These are phyloP conservation scores for Trisateles emortualis DNA, from an alignment of 2,888 invertebrate genomes.

Conservation along the genomic window DNA sequence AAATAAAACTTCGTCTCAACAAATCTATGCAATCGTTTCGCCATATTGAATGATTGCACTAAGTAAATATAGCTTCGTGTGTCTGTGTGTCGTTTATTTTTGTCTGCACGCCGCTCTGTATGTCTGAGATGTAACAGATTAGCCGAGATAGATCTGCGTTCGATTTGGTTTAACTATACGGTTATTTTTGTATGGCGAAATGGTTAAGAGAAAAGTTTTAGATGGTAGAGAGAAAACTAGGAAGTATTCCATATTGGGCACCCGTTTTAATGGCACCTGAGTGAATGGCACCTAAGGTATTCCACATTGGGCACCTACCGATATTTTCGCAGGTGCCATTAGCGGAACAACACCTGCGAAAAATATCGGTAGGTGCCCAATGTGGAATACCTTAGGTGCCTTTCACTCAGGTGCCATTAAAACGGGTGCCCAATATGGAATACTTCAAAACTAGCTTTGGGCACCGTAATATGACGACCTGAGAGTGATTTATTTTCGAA, in stretches of 20 bases:
- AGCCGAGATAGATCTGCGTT: conserved; percentile 33
- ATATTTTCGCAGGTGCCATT: too few species aligned
- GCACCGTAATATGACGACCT: too few species aligned
- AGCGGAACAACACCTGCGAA: too few species aligned
- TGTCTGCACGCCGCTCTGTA: conserved; percentile 44
- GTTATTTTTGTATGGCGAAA: conserved; percentile 26
- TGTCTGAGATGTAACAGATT: conserved; percentile 45
- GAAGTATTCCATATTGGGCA: too few species aligned
- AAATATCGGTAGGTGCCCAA: too few species aligned
- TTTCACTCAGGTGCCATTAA: too few species aligned
- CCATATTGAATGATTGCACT: conserved; percentile 37
- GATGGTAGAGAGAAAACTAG: neutral
- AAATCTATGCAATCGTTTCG: conserved; percentile 36
- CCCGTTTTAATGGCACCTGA: too few species aligned
- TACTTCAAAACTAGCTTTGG: neutral
- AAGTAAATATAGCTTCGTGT: conserved; percentile 44
- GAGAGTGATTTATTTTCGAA: too few species aligned
- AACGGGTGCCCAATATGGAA: too few species aligned
- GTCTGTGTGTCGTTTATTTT: conserved; percentile 55
- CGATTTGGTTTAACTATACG: conserved; percentile 29
- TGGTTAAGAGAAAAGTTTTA: conserved; percentile 2
- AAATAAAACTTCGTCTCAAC: conserved; percentile 12
- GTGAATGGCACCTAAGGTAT: too few species aligned
- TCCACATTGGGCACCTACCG: too few species aligned
- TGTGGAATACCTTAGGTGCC: too few species aligned